Evolutionary conservation across 2,797 vertebrate genomes (phyloP).

Genomic region (Poeciliopsis gracilis): DNA sequence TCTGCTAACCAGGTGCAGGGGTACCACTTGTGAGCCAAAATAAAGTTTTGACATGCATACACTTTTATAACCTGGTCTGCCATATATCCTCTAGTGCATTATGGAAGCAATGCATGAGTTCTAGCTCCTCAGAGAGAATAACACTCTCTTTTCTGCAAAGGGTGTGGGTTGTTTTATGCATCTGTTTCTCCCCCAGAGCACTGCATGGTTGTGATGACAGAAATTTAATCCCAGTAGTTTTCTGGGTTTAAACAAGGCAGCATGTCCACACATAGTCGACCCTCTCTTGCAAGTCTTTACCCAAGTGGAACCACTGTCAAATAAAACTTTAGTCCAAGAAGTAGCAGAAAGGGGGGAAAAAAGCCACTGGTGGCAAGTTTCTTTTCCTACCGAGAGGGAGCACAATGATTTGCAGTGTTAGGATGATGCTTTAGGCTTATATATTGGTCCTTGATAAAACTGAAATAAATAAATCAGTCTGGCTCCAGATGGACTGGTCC

Average conservation of each 20-base stretch:
- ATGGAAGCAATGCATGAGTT: slow-evolving; percentile 40
- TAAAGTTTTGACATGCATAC: slow-evolving; percentile 38
- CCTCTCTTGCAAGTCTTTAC: slow-evolving; percentile 53
- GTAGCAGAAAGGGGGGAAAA: slow-evolving; percentile 38
- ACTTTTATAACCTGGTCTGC: slow-evolving; percentile 30
- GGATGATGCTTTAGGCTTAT: slow-evolving; percentile 39
- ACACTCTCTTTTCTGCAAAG: slow-evolving; percentile 29
- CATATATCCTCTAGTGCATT: slow-evolving; percentile 46
- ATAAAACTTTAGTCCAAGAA: slow-evolving; percentile 52
- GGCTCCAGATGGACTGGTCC: slow-evolving; percentile 26
- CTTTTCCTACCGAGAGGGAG: slow-evolving; percentile 33
- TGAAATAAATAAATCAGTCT: slow-evolving; percentile 41
- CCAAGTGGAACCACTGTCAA: slow-evolving; percentile 63
- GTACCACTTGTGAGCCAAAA: slow-evolving; percentile 34
- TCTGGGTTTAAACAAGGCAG: slow-evolving; percentile 59
- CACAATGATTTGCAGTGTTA: slow-evolving; percentile 22
- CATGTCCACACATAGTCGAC: slow-evolving; percentile 37
- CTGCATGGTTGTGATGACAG: slow-evolving; percentile 54
- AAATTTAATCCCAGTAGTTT: slow-evolving; percentile 66
- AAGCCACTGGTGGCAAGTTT: slow-evolving; percentile 25
- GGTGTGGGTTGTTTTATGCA: slow-evolving; percentile 21
- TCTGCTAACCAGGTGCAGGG: slow-evolving; percentile 58
- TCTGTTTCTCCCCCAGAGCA: slow-evolving; percentile 37
- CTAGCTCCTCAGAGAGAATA: slow-evolving; percentile 31
- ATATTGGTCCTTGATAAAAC: slow-evolving; percentile 60